A percentile compares a stretch with the other conserved stretches of the same genome.
phyloP scores from a whole-genome alignment of 1,140 invertebrate species.

The Ericerus pela region DNA sequence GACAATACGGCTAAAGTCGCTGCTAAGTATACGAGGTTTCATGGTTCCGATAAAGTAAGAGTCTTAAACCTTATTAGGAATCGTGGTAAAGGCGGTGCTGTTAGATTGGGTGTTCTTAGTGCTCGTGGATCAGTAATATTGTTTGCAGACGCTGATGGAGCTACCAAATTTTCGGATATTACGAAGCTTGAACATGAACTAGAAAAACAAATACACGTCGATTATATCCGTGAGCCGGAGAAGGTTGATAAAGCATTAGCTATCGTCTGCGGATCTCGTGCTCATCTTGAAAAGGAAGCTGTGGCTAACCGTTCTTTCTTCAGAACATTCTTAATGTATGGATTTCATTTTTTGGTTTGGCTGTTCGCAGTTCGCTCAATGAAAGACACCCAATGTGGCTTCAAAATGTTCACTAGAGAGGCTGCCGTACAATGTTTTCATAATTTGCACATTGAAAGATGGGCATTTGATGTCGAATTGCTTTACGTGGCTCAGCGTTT shows the following conservation, averaged over 20 bases:
- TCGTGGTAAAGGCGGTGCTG: conserved; percentile 91
- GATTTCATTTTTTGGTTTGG: conserved; percentile 93
- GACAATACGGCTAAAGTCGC: conserved; percentile 72
- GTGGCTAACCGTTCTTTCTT: conserved; percentile 68
- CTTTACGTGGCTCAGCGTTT: conserved; percentile 80
- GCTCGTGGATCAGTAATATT: conserved; percentile 71
- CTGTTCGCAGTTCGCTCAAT: conserved; percentile 69
- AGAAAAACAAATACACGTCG: conserved; percentile 36
- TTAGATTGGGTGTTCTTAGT: conserved; percentile 77
- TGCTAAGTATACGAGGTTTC: conserved; percentile 54
- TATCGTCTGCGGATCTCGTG: conserved; percentile 74
- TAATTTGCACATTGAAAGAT: conserved; percentile 90
- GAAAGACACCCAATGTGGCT: conserved; percentile 95
- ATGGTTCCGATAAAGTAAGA: conserved; percentile 60
- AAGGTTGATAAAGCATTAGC: conserved; percentile 35
- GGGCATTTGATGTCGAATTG: conserved; percentile 99
- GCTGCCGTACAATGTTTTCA: conserved; percentile 68
- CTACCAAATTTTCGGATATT: conserved; percentile 86
- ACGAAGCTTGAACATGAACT: conserved; percentile 66
- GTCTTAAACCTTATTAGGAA: conserved; percentile 75
- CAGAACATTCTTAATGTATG: conserved; percentile 92
- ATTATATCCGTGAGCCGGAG: conserved; percentile 14
- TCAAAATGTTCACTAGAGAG: conserved; percentile 83
- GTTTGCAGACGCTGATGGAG: conserved; percentile 99
- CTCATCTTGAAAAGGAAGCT: conserved; percentile 91